Conservation (phyloP, 1,140 invertebrate genomes). For the Drosophila ficusphila region DNA sequence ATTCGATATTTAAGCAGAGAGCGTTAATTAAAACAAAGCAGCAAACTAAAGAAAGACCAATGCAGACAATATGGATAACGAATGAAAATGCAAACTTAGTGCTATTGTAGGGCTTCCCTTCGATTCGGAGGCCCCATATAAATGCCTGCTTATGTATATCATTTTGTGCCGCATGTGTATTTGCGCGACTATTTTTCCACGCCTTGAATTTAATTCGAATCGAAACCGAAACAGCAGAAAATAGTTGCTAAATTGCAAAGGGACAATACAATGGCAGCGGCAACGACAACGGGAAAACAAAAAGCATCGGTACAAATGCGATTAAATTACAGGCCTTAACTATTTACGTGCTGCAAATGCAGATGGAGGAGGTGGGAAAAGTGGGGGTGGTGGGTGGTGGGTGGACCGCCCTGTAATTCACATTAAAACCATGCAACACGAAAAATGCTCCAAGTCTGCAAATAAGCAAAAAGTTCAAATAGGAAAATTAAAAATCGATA, state of each 20-base stretch:
- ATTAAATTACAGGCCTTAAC: conserved; percentile 78
- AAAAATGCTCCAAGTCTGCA: conserved; percentile 62
- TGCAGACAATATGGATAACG: conserved; percentile 72
- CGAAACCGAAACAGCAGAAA: conserved; percentile 46
- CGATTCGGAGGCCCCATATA: conserved; percentile 38
- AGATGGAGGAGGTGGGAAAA: neutral
- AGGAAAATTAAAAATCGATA: conserved; percentile 79
- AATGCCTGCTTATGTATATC: conserved; percentile 60
- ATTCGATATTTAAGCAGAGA: conserved; percentile 53
- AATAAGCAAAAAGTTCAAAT: conserved; percentile 58
- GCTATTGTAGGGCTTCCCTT: conserved; percentile 56
- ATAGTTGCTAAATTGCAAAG: conserved; percentile 54
- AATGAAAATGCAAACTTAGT: conserved; percentile 62
- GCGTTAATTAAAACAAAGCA: conserved; percentile 36
- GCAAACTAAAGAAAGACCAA: conserved; percentile 9
- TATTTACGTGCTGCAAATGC: conserved; percentile 19
- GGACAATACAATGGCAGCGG: conserved; percentile 46
- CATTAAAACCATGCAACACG: conserved; percentile 63
- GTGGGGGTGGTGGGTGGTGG: neutral
- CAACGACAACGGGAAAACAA: conserved; percentile 40
- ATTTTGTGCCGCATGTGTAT: conserved; percentile 35
- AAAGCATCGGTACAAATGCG: conserved; percentile 71
- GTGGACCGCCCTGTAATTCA: conserved; percentile 56
- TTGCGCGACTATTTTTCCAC: conserved; percentile 74
- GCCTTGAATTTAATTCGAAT: conserved; percentile 72